Evolutionary conservation across 2,113 vertebrate genomes (phyloP).

Genomic region (Antechinus flavipes): DNA sequence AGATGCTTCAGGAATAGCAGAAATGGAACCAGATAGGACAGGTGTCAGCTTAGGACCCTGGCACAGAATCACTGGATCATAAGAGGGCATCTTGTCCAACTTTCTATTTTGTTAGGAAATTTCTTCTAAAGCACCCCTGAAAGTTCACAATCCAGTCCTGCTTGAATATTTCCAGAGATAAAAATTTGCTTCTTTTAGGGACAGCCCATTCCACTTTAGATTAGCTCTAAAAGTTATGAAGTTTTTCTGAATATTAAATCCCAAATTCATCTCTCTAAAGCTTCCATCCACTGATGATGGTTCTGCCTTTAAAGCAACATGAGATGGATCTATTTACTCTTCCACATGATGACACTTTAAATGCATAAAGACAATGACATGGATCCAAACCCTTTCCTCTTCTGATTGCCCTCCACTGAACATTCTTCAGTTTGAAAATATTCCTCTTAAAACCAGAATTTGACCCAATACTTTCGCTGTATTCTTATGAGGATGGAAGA

Average conservation of each 20-base stretch:
- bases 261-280: background rate
- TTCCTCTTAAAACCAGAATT: background rate
- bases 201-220: background rate
- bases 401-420: background rate
- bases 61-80: background rate
- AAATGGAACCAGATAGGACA: background rate
- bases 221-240: background rate
- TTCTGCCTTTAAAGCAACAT: background rate
- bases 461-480: background rate
- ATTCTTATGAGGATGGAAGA: background rate
- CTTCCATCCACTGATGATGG: background rate
- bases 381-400: background rate
- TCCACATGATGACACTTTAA: background rate
- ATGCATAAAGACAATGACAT: background rate
- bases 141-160: background rate
- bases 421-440: background rate
- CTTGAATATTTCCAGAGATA: background rate
- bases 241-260: background rate
- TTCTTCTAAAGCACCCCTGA: background rate
- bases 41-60: slow-evolving; percentile 2
- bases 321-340: background rate
- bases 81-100: background rate
- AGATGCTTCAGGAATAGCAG: background rate
- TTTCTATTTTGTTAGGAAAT: background rate
- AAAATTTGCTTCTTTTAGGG: background rate